A percentile compares a stretch with the other conserved stretches of the same genome.
phyloP scores from a whole-genome alignment of 2,113 vertebrate genomes.

The Nicator chloris region DNA sequence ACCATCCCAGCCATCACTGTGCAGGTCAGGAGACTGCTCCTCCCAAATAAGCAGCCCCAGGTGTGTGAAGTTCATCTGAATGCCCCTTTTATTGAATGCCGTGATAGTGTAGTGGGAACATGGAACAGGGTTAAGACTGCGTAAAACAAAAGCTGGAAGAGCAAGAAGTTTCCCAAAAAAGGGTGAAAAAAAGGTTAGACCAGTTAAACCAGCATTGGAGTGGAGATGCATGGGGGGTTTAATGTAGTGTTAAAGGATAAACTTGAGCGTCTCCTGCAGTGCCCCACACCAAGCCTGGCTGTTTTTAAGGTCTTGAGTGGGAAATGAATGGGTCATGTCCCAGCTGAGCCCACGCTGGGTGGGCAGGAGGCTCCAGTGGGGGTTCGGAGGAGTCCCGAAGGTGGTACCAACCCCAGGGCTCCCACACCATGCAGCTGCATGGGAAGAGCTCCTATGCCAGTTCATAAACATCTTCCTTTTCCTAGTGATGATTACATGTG shows the following conservation, averaged over 20 bases:
- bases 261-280: background rate
- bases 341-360: background rate
- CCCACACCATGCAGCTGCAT: slow-evolving; percentile 44
- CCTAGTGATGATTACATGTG: slow-evolving; percentile 77
- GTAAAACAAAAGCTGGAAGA: slow-evolving; percentile 64
- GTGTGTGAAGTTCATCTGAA: slow-evolving; percentile 35
- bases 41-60: slow-evolving; percentile 29
- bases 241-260: slow-evolving; percentile 52
- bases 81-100: slow-evolving; percentile 66
- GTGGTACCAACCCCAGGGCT: slow-evolving; percentile 22
- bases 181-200: background rate
- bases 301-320: slow-evolving; percentile 51
- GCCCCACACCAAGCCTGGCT: background rate
- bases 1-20: fast-evolving
- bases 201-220: slow-evolving; percentile 19
- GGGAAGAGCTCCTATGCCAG: slow-evolving; percentile 71
- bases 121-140: slow-evolving; percentile 63
- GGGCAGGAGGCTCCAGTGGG: background rate
- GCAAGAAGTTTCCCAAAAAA: slow-evolving; percentile 27
- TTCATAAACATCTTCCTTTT: slow-evolving; percentile 75
- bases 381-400: background rate
- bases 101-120: slow-evolving; percentile 59
- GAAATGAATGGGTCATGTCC: slow-evolving; percentile 7
- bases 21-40: background rate
- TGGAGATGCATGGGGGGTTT: background rate